A percentile compares a stretch with the other conserved stretches of the same genome.
phyloP scores from a whole-genome alignment of 2,113 vertebrate species.

The Hypanus sabinus region DNA sequence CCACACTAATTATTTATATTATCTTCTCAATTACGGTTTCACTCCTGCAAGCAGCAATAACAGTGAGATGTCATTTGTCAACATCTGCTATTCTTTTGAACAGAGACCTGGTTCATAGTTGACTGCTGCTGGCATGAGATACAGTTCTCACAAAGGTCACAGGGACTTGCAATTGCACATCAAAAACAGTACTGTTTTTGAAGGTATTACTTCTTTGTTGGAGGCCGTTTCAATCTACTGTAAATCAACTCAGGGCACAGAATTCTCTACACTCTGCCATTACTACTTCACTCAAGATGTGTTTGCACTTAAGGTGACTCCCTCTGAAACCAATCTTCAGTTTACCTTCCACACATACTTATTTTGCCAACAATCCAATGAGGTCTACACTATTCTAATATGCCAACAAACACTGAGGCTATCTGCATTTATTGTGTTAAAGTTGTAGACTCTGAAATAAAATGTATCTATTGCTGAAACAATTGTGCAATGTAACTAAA shows the following conservation, averaged over 20 bases:
- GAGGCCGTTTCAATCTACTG: slow-evolving; percentile 19
- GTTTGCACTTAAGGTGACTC: background rate
- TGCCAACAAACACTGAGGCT: background rate
- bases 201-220: slow-evolving; percentile 32
- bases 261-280: slow-evolving; percentile 5
- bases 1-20: background rate
- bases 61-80: slow-evolving; percentile 13
- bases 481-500: background rate
- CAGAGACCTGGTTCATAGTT: slow-evolving; percentile 19
- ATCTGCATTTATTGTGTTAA: slow-evolving; percentile 15
- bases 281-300: slow-evolving; percentile 16
- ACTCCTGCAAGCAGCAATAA: background rate
- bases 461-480: background rate
- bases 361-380: background rate
- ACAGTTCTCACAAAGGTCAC: slow-evolving; percentile 22
- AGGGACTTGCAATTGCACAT: slow-evolving; percentile 12
- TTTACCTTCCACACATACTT: background rate
- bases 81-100: slow-evolving; percentile 19
- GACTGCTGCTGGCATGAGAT: slow-evolving; percentile 17
- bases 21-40: background rate
- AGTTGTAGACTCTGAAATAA: background rate
- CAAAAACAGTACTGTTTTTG: slow-evolving; percentile 25
- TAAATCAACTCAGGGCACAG: background rate
- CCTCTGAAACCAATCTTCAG: background rate
- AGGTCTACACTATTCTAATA: background rate